Evolutionary conservation across 2,797 vertebrate genomes (phyloP).

Genomic region (Etheostoma nigrum): DNA sequence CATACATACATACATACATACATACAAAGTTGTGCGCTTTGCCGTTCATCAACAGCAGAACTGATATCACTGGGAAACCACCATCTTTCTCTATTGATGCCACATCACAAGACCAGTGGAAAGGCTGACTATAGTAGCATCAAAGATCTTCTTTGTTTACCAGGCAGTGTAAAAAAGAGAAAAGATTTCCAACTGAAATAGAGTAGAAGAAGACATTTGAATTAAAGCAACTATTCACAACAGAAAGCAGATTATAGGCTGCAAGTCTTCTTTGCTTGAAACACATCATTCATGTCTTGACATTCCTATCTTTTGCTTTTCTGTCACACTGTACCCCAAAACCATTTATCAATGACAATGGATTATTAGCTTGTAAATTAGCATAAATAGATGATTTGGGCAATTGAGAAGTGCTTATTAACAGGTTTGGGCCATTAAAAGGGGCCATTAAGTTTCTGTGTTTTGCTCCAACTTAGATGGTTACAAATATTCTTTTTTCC

Average conservation of each 20-base stretch:
- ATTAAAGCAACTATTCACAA: constrained; percentile 59
- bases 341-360: background rate
- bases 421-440: too few species aligned
- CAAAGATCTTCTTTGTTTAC: constrained; percentile 63
- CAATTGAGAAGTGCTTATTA: too few species aligned
- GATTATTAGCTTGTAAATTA: too few species aligned
- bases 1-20: too few species aligned
- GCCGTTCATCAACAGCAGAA: background rate
- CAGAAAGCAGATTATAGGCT: constrained; percentile 4
- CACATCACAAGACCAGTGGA: constrained; percentile 43
- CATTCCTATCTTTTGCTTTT: constrained; percentile 10
- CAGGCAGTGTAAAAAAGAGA: background rate
- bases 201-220: constrained; percentile 23
- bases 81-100: constrained; percentile 15
- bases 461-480: background rate
- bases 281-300: background rate
- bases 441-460: background rate
- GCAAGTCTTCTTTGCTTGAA: background rate
- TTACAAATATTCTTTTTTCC: background rate
- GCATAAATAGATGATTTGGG: too few species aligned
- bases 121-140: constrained; percentile 43
- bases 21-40: background rate
- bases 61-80: constrained; percentile 4
- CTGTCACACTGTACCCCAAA: background rate
- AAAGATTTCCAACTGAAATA: background rate